These are phyloP conservation scores for Calameuta filiformis DNA, from an alignment of 2,888 invertebrate genomes.

Conservation along the genomic window DNA sequence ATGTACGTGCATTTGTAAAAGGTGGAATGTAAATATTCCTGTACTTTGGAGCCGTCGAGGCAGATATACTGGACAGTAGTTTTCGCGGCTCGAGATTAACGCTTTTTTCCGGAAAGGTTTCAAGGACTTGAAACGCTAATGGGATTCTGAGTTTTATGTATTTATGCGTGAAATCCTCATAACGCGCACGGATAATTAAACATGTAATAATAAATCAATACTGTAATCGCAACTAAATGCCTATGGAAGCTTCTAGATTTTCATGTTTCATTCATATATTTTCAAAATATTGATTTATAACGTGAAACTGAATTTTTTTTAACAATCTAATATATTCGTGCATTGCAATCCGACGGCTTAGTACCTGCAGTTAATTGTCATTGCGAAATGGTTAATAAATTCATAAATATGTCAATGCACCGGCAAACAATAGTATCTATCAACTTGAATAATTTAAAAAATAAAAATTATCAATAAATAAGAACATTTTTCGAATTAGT, in stretches of 20 bases:
- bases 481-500: not conserved
- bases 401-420: not conserved
- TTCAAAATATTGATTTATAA: not conserved
- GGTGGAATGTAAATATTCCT: constrained; percentile 45
- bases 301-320: not conserved
- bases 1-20: constrained; percentile 62
- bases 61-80: not conserved
- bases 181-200: not conserved
- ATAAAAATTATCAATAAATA: not conserved
- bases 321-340: not conserved
- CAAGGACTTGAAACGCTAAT: not conserved
- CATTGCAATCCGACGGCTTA: not conserved
- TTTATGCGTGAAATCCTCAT: not conserved
- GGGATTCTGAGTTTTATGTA: not conserved
- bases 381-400: not conserved
- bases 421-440: not conserved
- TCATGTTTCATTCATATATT: not conserved
- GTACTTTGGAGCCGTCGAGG: constrained; percentile 20
- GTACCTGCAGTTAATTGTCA: not conserved
- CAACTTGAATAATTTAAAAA: not conserved
- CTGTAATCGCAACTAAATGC: too few species aligned
- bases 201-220: too few species aligned
- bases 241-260: too few species aligned
- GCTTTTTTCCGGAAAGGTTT: not conserved
- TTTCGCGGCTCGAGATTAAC: not conserved